Evolutionary conservation across 2,888 invertebrate species (phyloP).

Genomic region (Eutolmus rufibarbis): DNA sequence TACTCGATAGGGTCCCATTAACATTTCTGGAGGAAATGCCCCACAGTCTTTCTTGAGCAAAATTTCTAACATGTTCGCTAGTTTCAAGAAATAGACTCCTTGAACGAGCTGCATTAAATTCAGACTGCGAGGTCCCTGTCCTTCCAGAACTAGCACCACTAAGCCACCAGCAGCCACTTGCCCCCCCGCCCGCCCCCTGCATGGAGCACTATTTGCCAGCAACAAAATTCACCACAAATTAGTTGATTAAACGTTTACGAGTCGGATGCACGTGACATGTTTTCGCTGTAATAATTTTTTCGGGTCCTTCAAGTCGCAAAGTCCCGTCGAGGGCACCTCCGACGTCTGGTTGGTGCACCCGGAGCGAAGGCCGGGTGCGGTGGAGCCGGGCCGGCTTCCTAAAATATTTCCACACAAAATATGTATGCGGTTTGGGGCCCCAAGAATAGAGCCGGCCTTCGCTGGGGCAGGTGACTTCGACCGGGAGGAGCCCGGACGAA

Average conservation of each 20-base stretch:
- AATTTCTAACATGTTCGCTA: not conserved
- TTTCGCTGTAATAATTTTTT: constrained; percentile 16
- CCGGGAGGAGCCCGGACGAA: not conserved
- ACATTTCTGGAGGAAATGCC: not conserved
- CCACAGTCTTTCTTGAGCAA: not conserved
- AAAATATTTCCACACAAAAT: not conserved
- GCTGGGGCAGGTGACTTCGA: not conserved
- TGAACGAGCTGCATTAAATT: not conserved
- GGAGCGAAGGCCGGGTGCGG: not conserved
- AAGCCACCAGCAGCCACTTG: not conserved
- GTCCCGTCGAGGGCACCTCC: not conserved
- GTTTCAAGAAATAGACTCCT: not conserved
- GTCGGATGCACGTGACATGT: constrained; percentile 28
- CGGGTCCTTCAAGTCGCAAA: constrained; percentile 6
- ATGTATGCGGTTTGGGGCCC: not conserved
- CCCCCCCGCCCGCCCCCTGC: not conserved
- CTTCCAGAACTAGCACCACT: not conserved
- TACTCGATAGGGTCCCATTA: not conserved
- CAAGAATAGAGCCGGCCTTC: not conserved
- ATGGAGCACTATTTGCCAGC: not conserved
- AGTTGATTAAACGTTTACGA: constrained; percentile 30
- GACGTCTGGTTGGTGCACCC: not conserved
- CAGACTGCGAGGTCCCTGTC: not conserved
- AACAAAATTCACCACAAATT: constrained; percentile 19
- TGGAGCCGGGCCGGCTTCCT: not conserved